Evolutionary conservation across 2,113 vertebrate genomes (phyloP), one percentile per base, ranked within the genome.

Genomic region (Romanogobio albipinnatus): DNA sequence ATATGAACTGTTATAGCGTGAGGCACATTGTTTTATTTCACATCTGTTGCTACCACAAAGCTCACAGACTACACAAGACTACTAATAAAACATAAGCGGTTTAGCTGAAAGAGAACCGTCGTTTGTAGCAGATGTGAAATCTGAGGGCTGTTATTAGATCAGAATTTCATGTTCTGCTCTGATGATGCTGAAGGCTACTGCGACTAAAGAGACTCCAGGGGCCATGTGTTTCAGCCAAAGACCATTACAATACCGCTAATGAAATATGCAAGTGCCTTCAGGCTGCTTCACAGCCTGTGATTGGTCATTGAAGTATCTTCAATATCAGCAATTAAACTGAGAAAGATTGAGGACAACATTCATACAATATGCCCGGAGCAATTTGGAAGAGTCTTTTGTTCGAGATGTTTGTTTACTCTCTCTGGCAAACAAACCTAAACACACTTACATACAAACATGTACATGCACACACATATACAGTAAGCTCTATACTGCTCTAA

Each of bases 241-340:
- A 93, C 92, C 90, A 92, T 93, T 88, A 86, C 82, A 88, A 70
- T 81, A 73, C 66, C 92, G 89, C 85, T 87, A 92, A 92, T 91
- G 89, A 93, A 86, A 91, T 92, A 94, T 93, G 93, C 90, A 93
- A 94, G 93, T 92, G 87, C 89, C 86, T 19, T 8, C 76, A 88
- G 91, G 90, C 59, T 82, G 26, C n/a, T 87, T 84, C 76, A 71
- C 61, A 81, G 84, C 58, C 84, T 66, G 47, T 9, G 76, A 70
- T 83, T 80, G 76, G 76, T 19, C 26, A 51, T 29, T 15, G 33
- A 43, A 56, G 24, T 45, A 62, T 83, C 58, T 66, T n/a, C 45
- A 59, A 36, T 78, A 80, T 71, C 80, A 58, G n/a, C 5, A 14
- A 22, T 43, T 53, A 39, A 39, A 62, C 13, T 66, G 66, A 53